Conservation (phyloP, 2,113 vertebrate species). For the Prunella fulvescens region DNA sequence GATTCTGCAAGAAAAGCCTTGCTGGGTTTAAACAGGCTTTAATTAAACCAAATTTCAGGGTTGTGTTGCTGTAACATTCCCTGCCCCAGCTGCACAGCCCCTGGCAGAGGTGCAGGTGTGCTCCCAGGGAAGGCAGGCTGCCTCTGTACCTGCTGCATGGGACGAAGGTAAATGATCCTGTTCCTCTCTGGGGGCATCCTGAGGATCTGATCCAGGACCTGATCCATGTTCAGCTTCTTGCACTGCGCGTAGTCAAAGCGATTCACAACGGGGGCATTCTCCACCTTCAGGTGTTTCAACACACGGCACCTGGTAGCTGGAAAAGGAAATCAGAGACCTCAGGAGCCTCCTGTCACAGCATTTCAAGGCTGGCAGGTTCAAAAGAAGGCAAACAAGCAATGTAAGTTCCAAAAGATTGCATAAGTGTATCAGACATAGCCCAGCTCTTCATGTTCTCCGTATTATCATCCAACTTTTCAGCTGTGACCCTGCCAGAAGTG, state of each 20-base stretch:
- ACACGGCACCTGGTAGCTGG: slow-evolving; percentile 95
- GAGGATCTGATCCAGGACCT: slow-evolving; percentile 95
- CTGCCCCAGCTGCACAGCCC: background rate
- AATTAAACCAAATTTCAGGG: background rate
- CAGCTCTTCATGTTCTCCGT: background rate
- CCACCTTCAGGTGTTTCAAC: slow-evolving; percentile 90
- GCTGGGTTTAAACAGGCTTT: background rate
- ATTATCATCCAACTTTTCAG: background rate
- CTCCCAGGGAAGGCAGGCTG: background rate
- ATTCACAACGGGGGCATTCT: slow-evolving; percentile 93
- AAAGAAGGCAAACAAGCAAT: background rate
- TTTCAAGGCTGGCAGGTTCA: background rate
- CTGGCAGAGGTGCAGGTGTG: background rate
- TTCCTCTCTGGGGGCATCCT: slow-evolving; percentile 95
- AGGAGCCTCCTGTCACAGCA: background rate
- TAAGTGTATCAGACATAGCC: background rate
- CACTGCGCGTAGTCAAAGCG: slow-evolving; percentile 97
- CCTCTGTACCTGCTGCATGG: slow-evolving; percentile 90
- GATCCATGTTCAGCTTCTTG: slow-evolving; percentile 97
- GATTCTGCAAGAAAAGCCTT: background rate
- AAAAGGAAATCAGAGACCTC: background rate
- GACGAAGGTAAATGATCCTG: slow-evolving; percentile 95
- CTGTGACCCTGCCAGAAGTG: background rate
- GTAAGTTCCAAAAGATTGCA: background rate
- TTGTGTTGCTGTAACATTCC: accelerated